Percentiles rank a stretch among this genome's conserved stretches.
Conservation (phyloP, 2,888 invertebrate species). For the Cyclophora albipunctata region DNA sequence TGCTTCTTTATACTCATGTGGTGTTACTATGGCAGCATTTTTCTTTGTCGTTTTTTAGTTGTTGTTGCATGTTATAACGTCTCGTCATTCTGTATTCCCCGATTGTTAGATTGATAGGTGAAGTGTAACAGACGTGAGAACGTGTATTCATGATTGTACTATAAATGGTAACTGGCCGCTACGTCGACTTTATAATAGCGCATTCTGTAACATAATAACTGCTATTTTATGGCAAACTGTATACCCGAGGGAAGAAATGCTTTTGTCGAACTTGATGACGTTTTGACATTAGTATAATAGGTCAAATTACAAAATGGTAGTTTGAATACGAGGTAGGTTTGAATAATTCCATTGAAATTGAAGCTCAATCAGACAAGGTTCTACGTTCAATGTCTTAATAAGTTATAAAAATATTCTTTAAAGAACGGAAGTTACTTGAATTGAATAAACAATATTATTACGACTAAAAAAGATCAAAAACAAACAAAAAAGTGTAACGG, state of each 20-base stretch:
- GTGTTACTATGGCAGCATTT: too few relatives aligned
- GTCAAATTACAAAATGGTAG: constrained; percentile 1
- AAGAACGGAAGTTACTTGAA: too few relatives aligned
- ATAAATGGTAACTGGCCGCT: constrained; percentile 9
- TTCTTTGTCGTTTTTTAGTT: too few relatives aligned
- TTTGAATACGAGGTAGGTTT: background rate
- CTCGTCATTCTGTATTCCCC: constrained; percentile 16
- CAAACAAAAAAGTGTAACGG: constrained; percentile 9
- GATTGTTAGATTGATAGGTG: constrained; percentile 31
- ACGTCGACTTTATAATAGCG: constrained; percentile 39
- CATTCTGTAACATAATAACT: constrained; percentile 47
- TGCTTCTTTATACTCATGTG: too few relatives aligned
- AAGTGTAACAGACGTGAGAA: constrained; percentile 39
- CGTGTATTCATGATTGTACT: background rate
- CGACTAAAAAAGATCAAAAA: background rate
- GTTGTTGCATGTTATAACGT: too few relatives aligned
- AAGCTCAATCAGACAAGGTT: too few relatives aligned
- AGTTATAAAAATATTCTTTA: too few relatives aligned
- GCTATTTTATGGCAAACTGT: constrained; percentile 44
- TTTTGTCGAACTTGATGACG: constrained; percentile 34
- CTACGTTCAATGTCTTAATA: too few relatives aligned
- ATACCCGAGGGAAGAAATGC: constrained; percentile 29
- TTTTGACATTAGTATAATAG: constrained; percentile 25
- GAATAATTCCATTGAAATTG: background rate
- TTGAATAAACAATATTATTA: too few relatives aligned